Base-by-base conservation (phyloP, 30 jellyfish, hydroid and myxozoan genomes). In the Aurelia coerulea region DNA sequence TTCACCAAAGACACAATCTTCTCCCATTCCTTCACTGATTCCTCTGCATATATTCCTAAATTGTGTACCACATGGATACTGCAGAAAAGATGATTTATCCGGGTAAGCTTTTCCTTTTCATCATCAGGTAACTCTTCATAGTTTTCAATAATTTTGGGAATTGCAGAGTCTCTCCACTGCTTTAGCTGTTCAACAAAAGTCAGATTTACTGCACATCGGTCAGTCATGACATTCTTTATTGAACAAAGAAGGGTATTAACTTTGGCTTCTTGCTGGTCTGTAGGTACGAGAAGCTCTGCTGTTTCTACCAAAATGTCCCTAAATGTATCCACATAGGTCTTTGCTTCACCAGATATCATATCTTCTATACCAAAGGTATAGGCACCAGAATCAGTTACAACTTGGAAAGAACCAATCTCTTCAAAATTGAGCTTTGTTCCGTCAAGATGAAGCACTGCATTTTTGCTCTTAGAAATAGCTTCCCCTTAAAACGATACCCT, bases 21-120 rank as follows among this genome's bases (percentile, higher is more conserved):
- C 63, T 66, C 89, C 78, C 56, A 81, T 29, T 67, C 91, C 11
- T 37, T 37, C 88, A 81, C 56, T 77, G 91, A 14, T 56, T 68
- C 70, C 1, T 66, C 59, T 46, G 76, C 90, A 81, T 81, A 81
- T 29, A 49, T 58, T 4, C 91, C 88, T 52, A 52, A 50, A 18
- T 76, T 76, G 84, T 79, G 90, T 10, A 79, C 11, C 1, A 79
- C 90, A 65, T 79, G 90, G n/a, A 79, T 19, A 14, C 90, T 34
- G 42, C 86, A 79, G 72, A 79, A 79, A 29, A 79, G 63, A 79
- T 79, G 87, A 65, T 79, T 56, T 11, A 79, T 59, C 10, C 65
- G 29, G 10, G 83, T 33, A 0, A 51, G 18, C 46, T 80, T 80
- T 5, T 64, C 58, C 17, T 64, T 80, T 41, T 80, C 90, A 2